Percentiles rank a stretch among this genome's conserved stretches.
Conservation (phyloP, 2,113 vertebrate species). For the Megaleporinus macrocephalus region DNA sequence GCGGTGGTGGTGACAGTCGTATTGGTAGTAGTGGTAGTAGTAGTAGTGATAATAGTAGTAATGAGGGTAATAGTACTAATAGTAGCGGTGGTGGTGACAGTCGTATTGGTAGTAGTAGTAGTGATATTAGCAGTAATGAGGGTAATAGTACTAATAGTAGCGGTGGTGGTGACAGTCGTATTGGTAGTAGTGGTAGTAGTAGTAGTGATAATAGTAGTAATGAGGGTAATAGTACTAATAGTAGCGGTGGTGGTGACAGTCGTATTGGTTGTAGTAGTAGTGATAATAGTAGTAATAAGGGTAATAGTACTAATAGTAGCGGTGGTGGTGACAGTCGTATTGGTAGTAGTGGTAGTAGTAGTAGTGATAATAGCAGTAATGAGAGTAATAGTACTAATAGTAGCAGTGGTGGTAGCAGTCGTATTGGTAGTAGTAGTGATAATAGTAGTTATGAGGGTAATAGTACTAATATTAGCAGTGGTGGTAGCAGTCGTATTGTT, state of each 20-base stretch:
- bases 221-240: neutral
- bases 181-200: neutral
- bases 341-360: too few species aligned
- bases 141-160: neutral
- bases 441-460: neutral
- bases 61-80: neutral
- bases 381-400: neutral
- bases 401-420: neutral
- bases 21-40: neutral
- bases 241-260: neutral
- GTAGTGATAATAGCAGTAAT: neutral
- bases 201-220: neutral
- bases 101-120: neutral
- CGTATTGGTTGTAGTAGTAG: neutral
- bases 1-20: neutral
- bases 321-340: too few species aligned
- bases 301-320: too few species aligned
- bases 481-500: neutral
- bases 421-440: neutral
- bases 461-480: neutral
- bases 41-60: neutral
- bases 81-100: neutral
- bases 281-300: neutral
- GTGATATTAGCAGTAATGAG: neutral
- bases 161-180: neutral